These are phyloP conservation scores for Saturnia japonica DNA, from an alignment of 2,888 invertebrate species.

Conservation along the genomic window DNA sequence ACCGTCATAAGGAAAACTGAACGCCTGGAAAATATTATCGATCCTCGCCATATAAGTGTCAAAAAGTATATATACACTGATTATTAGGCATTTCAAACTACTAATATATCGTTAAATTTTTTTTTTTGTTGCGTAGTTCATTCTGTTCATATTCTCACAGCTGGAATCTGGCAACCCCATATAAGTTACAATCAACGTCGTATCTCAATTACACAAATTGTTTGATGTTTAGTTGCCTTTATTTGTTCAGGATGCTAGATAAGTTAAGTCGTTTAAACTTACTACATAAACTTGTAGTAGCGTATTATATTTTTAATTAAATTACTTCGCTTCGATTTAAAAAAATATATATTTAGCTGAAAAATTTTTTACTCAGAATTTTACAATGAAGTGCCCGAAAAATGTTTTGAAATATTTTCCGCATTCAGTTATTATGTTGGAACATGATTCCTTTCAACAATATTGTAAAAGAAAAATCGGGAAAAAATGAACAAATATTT, in stretches of 20 bases:
- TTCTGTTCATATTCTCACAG: background rate
- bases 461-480: background rate
- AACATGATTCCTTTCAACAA: background rate
- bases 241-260: conserved; percentile 38
- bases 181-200: conserved; percentile 13
- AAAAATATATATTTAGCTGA: background rate
- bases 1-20: too few species aligned
- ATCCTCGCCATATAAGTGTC: too few species aligned
- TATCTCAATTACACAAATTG: conserved; percentile 36
- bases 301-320: conserved; percentile 25
- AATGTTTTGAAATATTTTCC: background rate
- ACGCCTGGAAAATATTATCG: too few species aligned
- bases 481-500: conserved; percentile 4
- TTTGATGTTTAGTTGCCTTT: conserved; percentile 31
- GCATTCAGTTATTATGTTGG: background rate
- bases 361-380: background rate
- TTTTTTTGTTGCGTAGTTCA: too few species aligned
- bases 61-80: too few species aligned
- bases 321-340: background rate
- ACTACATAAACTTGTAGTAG: conserved; percentile 44
- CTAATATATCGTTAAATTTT: too few species aligned
- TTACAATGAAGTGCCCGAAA: background rate
- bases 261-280: conserved; percentile 27
- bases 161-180: background rate
- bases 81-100: too few species aligned